Conservation (phyloP, 1,140 invertebrate species). For the Dreissena rostriformis region DNA sequence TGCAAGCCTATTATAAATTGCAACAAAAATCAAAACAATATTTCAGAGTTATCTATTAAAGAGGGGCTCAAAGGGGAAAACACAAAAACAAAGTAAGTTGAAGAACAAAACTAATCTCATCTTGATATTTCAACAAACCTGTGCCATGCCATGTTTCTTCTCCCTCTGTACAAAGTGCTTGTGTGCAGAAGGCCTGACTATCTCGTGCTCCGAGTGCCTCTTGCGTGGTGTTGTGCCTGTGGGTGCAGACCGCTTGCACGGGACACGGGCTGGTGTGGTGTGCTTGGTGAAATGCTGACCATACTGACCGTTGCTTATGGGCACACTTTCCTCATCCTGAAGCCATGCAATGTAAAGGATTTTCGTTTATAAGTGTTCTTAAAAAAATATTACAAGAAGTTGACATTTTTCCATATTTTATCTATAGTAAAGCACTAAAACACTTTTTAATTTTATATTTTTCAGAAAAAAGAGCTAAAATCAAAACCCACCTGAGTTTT, state of each 20-base stretch:
- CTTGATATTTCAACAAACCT: slow-evolving; percentile 64
- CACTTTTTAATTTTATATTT: too few species aligned
- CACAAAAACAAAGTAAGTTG: too few species aligned
- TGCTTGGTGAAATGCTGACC: slow-evolving; percentile 32
- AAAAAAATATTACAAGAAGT: too few species aligned
- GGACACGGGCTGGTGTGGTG: slow-evolving; percentile 14
- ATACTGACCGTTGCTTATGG: slow-evolving; percentile 39
- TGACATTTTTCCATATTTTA: too few species aligned
- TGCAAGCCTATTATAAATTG: too few species aligned
- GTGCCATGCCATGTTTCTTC: slow-evolving; percentile 70
- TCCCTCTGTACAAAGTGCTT: slow-evolving; percentile 73
- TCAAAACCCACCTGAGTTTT: too few species aligned
- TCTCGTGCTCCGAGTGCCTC: slow-evolving; percentile 11
- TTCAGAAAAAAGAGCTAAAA: too few species aligned
- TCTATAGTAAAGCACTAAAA: too few species aligned
- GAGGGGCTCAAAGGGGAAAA: too few species aligned
- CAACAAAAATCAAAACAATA: too few species aligned
- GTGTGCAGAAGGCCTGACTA: slow-evolving; percentile 58
- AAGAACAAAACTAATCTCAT: neutral
- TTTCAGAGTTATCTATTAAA: too few species aligned
- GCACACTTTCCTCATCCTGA: slow-evolving; percentile 45
- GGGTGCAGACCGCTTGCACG: slow-evolving; percentile 30
- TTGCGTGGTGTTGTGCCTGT: slow-evolving; percentile 24
- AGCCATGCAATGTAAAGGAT: neutral
- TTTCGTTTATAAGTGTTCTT: too few species aligned